Conservation (phyloP, 2,797 vertebrate species). For the Poecilia wingei region DNA sequence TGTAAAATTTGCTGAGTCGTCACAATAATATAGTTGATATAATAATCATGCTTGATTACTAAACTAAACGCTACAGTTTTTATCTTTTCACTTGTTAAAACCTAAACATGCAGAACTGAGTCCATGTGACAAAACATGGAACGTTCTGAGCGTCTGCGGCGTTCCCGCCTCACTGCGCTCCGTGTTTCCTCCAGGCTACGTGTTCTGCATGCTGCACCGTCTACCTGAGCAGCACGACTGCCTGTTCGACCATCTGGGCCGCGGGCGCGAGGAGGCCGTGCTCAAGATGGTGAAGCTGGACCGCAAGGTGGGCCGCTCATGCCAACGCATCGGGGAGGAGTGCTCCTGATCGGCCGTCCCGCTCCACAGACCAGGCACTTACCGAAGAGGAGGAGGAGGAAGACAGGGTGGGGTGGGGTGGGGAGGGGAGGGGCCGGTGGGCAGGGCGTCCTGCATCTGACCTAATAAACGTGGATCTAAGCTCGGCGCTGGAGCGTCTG, state of each 20-base stretch:
- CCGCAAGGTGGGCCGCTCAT: constrained; percentile 96
- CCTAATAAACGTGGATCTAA: constrained; percentile 56
- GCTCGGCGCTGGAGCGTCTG: constrained; percentile 35
- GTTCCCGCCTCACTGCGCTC: constrained; percentile 2
- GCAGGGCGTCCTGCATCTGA: constrained; percentile 48
- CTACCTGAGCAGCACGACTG: constrained; percentile 96
- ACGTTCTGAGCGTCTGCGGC: neutral
- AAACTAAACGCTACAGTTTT: neutral
- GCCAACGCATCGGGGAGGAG: constrained; percentile 95
- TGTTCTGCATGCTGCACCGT: constrained; percentile 96
- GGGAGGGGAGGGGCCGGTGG: constrained; percentile 13
- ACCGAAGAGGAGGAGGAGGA: constrained; percentile 31
- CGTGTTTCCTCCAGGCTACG: constrained; percentile 82
- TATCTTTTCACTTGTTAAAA: neutral
- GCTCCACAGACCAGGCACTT: constrained; percentile 57
- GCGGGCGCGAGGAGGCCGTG: constrained; percentile 93
- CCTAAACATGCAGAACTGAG: neutral
- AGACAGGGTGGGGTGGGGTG: constrained; percentile 6
- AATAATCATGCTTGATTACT: neutral
- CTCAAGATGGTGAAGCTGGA: constrained; percentile 99
- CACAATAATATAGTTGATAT: neutral
- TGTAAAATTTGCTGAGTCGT: neutral
- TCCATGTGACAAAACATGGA: neutral
- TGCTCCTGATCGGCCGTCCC: constrained; percentile 86
- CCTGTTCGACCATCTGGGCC: constrained; percentile 94